A percentile compares a stretch with the other conserved stretches of the same genome.
phyloP scores from a whole-genome alignment of 2,797 vertebrate species.

The Cynodonichthys magdalenae region DNA sequence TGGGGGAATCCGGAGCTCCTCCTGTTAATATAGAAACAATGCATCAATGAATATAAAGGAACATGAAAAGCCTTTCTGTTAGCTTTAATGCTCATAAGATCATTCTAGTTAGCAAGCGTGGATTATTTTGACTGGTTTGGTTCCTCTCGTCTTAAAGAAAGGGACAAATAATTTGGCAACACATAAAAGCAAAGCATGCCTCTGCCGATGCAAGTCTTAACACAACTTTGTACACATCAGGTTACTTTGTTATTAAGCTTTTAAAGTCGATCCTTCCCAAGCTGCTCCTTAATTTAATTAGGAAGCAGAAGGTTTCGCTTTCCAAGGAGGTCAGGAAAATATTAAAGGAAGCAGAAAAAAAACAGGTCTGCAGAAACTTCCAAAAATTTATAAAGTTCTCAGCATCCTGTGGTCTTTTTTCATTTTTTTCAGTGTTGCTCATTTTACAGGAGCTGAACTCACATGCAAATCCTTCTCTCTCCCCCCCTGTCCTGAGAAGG shows the following conservation, averaged over 20 bases:
- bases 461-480: no score
- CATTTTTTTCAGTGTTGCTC: not conserved
- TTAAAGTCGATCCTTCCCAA: constrained; percentile 20
- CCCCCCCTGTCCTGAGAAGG: no score
- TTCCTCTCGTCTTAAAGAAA: not conserved
- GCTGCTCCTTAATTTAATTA: constrained; percentile 53
- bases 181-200: not conserved
- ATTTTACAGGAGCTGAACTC: no score
- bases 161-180: not conserved
- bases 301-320: constrained; percentile 33
- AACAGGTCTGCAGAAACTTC: constrained; percentile 29
- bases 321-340: constrained; percentile 24
- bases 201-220: constrained; percentile 22
- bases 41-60: not conserved
- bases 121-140: not conserved
- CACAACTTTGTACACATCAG: constrained; percentile 4
- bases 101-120: not conserved
- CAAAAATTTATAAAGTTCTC: constrained; percentile 20
- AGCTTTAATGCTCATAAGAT: no score
- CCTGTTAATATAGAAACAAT: constrained; percentile 56
- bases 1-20: constrained; percentile 84
- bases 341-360: constrained; percentile 32
- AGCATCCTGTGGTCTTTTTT: constrained; percentile 14
- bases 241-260: constrained; percentile 7
- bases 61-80: not conserved